phyloP scores from a whole-genome alignment of 1,140 invertebrate genomes.

The Cyphomyrmex costatus region DNA sequence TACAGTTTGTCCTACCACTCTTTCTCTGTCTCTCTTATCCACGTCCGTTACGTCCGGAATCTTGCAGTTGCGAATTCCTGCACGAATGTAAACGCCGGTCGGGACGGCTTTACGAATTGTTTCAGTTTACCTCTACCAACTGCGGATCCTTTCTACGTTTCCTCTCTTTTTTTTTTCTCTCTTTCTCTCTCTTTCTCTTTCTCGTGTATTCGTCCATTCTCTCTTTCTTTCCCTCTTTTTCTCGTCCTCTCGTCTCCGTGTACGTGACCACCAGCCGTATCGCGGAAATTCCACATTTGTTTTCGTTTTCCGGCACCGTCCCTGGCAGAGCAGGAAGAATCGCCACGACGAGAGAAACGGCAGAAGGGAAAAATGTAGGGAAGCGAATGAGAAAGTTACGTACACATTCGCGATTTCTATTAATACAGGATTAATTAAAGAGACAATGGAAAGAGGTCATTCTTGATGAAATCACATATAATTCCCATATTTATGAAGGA shows the following conservation, averaged over 20 bases:
- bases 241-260: conserved; percentile 5
- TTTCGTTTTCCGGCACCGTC: conserved; percentile 67
- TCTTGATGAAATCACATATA: neutral
- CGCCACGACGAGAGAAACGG: conserved; percentile 27
- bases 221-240: neutral
- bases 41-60: conserved; percentile 73
- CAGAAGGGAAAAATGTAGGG: conserved; percentile 12
- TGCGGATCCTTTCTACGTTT: conserved; percentile 28
- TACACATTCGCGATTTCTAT: conserved; percentile 12
- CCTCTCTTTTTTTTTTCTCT: neutral
- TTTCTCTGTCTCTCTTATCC: conserved; percentile 45
- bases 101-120: conserved; percentile 81
- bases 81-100: conserved; percentile 80
- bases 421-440: conserved; percentile 5
- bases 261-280: conserved; percentile 55
- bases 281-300: conserved; percentile 82
- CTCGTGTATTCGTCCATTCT: conserved; percentile 4
- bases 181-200: neutral
- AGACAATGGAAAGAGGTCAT: neutral
- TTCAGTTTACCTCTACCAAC: conserved; percentile 68
- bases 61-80: conserved; percentile 83
- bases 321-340: conserved; percentile 47
- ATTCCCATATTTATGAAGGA: neutral
- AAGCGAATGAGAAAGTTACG: conserved; percentile 22
- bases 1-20: conserved; percentile 15